Percentiles rank a stretch among this genome's conserved stretches.
Evolutionary conservation across 1,140 invertebrate genomes (phyloP).

Genomic region (Drosophila albomicans): DNA sequence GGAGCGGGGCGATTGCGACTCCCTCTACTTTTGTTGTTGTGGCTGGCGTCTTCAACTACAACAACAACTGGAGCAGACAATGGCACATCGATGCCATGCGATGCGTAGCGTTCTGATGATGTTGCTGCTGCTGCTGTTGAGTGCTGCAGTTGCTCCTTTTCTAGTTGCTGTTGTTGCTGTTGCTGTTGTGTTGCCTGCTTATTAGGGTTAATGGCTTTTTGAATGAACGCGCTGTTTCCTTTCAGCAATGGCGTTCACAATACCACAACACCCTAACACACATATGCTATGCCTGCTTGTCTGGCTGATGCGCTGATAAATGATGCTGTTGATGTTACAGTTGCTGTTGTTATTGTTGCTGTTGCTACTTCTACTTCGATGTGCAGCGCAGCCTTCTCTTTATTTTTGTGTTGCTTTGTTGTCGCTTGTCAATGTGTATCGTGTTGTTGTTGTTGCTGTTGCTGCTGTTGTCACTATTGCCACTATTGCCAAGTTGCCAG

Average conservation of each 20-base stretch:
- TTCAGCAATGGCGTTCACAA: conserved; percentile 66
- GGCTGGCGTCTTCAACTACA: conserved; percentile 38
- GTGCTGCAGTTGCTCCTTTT: conserved; percentile 8
- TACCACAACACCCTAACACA: conserved; percentile 49
- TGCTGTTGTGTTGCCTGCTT: conserved; percentile 47
- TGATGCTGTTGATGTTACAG: conserved; percentile 52
- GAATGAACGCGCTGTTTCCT: conserved; percentile 78
- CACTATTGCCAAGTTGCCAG: conserved; percentile 12
- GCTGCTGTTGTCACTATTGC: conserved; percentile 18
- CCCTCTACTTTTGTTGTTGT: conserved; percentile 29
- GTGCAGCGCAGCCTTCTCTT: conserved; percentile 51
- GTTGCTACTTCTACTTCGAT: conserved; percentile 36
- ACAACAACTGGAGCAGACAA: conserved; percentile 32
- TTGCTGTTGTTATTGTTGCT: conserved; percentile 22
- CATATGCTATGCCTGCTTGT: conserved; percentile 41
- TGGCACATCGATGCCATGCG: conserved; percentile 49
- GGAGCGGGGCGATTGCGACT: neutral
- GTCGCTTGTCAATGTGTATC: conserved; percentile 65
- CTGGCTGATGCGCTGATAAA: conserved; percentile 74
- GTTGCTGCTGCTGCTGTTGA: conserved; percentile 1
- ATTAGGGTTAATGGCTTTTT: conserved; percentile 83
- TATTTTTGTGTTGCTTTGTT: conserved; percentile 41
- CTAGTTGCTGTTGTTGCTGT: conserved; percentile 13
- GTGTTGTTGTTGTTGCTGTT: conserved; percentile 9
- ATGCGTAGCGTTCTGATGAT: conserved; percentile 20